Conservation (phyloP, 1,140 invertebrate genomes). For the Brachionus sp. region DNA sequence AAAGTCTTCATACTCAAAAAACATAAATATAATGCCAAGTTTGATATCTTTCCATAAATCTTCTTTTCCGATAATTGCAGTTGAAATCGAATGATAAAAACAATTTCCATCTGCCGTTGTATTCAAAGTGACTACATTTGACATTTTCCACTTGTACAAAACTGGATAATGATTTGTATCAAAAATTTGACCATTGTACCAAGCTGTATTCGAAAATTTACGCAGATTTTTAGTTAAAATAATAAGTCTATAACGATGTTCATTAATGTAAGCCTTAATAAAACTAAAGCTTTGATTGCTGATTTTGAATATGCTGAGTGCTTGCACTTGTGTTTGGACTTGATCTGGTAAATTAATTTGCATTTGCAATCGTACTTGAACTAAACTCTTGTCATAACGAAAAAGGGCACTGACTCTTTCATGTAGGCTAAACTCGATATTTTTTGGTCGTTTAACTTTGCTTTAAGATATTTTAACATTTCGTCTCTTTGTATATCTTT, state of each 20-base stretch:
- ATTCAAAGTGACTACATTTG: slow-evolving; percentile 12
- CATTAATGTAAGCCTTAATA: not conserved
- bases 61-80: not conserved
- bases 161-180: not conserved
- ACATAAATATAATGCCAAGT: not conserved
- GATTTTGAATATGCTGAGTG: slow-evolving; percentile 26
- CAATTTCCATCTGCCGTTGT: slow-evolving; percentile 13
- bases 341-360: not conserved
- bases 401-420: not conserved
- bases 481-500: too few species aligned
- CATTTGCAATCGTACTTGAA: not conserved
- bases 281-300: slow-evolving; percentile 15
- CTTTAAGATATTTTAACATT: too few species aligned
- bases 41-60: slow-evolving; percentile 12
- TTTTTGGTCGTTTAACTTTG: not conserved
- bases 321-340: not conserved
- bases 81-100: slow-evolving; percentile 7
- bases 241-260: not conserved
- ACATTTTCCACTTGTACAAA: slow-evolving; percentile 11
- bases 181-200: not conserved
- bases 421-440: not conserved
- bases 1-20: not conserved
- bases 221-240: not conserved
- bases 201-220: not conserved
- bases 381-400: not conserved